These are phyloP conservation scores for Saxidomus purpurata DNA, from an alignment of 1,140 invertebrate species.

Conservation along the genomic window DNA sequence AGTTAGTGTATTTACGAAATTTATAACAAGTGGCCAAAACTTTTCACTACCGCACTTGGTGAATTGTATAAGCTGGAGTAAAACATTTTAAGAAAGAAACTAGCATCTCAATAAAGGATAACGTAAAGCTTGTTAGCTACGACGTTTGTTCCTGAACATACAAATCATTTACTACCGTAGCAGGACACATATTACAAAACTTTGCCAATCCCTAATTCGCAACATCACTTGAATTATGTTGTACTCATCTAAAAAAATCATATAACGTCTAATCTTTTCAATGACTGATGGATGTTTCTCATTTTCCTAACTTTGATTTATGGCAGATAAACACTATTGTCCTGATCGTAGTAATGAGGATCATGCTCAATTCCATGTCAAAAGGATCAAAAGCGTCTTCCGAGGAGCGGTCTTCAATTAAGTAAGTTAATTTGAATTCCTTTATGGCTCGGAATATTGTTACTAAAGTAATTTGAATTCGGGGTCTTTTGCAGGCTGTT, in stretches of 20 bases:
- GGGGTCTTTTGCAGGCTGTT: not conserved
- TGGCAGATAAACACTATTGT: constrained; percentile 81
- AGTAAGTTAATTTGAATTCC: constrained; percentile 65
- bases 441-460: not conserved
- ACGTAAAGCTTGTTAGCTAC: no score
- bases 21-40: no score
- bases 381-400: constrained; percentile 70
- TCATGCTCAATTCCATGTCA: constrained; percentile 77
- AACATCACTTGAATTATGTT: no score
- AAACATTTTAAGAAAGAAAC: no score
- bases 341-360: constrained; percentile 75
- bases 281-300: not conserved
- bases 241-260: not conserved
- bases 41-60: no score
- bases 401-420: constrained; percentile 74
- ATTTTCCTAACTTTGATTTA: constrained; percentile 5
- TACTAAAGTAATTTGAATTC: not conserved
- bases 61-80: no score
- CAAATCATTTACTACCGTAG: no score
- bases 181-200: no score
- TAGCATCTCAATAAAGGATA: no score
- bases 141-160: no score
- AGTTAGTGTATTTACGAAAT: no score
- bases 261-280: not conserved
- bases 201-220: no score